Conservation (phyloP, 37 sponge, comb jelly and placozoan species). For the Hormiphora californensis region DNA sequence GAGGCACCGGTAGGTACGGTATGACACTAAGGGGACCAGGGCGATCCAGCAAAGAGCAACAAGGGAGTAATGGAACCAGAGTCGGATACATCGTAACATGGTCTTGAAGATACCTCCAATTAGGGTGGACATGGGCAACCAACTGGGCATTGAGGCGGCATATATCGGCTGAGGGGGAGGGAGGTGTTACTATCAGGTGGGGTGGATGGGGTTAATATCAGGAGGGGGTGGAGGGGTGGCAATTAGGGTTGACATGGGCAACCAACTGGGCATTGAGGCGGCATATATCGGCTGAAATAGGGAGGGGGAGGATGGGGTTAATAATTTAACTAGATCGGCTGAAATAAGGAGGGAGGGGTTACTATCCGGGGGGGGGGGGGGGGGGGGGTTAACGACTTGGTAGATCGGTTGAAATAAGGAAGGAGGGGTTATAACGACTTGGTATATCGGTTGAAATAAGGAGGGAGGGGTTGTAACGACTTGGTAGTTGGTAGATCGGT, state of each 20-base stretch:
- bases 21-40: constrained; percentile 76
- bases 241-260: constrained; percentile 63
- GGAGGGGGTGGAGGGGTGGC: too few relatives aligned
- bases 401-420: background rate
- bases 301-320: background rate
- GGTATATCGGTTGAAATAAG: background rate
- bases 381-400: background rate
- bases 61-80: constrained; percentile 76
- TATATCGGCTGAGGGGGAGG: constrained; percentile 69
- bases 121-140: constrained; percentile 63
- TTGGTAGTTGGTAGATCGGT: too few relatives aligned
- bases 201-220: too few relatives aligned
- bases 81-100: constrained; percentile 45
- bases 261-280: constrained; percentile 64
- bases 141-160: constrained; percentile 70
- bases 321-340: too few relatives aligned
- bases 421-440: background rate
- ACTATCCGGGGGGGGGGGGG: background rate
- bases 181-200: too few relatives aligned
- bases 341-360: too few relatives aligned
- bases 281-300: constrained; percentile 66
- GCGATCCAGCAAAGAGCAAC: constrained; percentile 84
- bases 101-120: constrained; percentile 58
- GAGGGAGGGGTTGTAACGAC: background rate
- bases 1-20: constrained; percentile 53